Evolutionary conservation across 2,888 invertebrate genomes (phyloP).

Genomic region (Hypomecis punctinalis): DNA sequence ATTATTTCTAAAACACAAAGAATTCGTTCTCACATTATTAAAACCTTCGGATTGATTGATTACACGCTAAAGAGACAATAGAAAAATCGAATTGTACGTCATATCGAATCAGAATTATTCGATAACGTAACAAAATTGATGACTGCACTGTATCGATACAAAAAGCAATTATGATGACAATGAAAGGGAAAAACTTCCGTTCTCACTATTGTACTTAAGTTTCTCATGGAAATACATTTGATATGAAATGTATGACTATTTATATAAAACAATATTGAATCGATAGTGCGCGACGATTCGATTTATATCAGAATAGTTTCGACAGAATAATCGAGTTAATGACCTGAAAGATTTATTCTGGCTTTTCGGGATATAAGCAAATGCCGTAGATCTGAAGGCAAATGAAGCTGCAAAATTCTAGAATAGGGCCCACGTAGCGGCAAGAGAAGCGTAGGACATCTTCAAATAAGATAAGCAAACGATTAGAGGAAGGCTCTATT

Average conservation of each 20-base stretch:
- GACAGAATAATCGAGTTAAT: no score
- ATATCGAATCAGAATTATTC: slow-evolving; percentile 20
- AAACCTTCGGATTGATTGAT: slow-evolving; percentile 14
- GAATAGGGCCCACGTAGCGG: no score
- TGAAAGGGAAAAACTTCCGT: slow-evolving; percentile 31
- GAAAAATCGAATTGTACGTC: slow-evolving; percentile 21
- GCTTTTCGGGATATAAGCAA: no score
- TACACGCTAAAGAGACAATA: slow-evolving; percentile 27
- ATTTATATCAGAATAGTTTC: no score
- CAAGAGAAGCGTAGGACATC: no score
- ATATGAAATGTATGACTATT: slow-evolving; percentile 6
- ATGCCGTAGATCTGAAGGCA: no score
- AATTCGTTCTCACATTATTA: neutral
- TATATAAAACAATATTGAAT: no score
- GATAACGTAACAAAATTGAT: slow-evolving; percentile 36
- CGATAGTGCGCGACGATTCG: no score
- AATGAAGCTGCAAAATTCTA: no score
- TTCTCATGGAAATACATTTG: slow-evolving; percentile 58
- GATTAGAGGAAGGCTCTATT: no score
- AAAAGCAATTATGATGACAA: slow-evolving; percentile 33
- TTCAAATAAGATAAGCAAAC: no score
- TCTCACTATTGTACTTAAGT: slow-evolving; percentile 50
- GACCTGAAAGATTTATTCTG: no score
- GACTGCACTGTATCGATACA: slow-evolving; percentile 20
- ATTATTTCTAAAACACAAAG: neutral